Evolutionary conservation across 2,113 vertebrate genomes (phyloP).

Genomic region (Pelecanoides urinatrix): DNA sequence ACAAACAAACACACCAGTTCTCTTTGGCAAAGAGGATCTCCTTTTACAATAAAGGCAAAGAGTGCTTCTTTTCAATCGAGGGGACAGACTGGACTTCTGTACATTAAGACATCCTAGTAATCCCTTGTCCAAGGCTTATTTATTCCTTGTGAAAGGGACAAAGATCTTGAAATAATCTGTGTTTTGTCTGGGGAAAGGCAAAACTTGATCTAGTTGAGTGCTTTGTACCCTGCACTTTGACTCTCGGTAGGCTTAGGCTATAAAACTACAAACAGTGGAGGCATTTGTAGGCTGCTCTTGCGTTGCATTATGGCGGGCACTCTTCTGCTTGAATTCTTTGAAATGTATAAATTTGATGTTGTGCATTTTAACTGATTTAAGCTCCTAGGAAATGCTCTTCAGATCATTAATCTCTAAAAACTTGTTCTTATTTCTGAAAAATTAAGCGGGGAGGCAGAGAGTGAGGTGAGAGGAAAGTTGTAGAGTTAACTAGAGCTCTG

Average conservation of each 20-base stretch:
- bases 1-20: not conserved
- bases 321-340: not conserved
- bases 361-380: not conserved
- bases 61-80: not conserved
- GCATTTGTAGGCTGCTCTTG: not conserved
- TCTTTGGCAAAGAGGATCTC: not conserved
- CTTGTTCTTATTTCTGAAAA: not conserved
- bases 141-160: not conserved
- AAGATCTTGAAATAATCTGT: constrained; percentile 9
- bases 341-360: not conserved
- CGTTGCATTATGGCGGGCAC: accelerated
- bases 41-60: not conserved
- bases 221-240: not conserved
- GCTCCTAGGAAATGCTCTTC: not conserved
- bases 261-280: not conserved
- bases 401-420: not conserved
- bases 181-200: constrained; percentile 19
- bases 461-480: not conserved
- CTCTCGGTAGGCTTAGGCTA: not conserved
- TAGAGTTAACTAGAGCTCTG: not conserved
- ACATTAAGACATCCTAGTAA: not conserved
- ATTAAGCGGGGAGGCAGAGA: not conserved
- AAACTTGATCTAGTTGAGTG: not conserved
- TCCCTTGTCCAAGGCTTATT: not conserved
- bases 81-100: not conserved